Evolutionary conservation across 2,113 vertebrate genomes (phyloP), one percentile per base, ranked within the genome.

Genomic region (Ovibos moschatus): DNA sequence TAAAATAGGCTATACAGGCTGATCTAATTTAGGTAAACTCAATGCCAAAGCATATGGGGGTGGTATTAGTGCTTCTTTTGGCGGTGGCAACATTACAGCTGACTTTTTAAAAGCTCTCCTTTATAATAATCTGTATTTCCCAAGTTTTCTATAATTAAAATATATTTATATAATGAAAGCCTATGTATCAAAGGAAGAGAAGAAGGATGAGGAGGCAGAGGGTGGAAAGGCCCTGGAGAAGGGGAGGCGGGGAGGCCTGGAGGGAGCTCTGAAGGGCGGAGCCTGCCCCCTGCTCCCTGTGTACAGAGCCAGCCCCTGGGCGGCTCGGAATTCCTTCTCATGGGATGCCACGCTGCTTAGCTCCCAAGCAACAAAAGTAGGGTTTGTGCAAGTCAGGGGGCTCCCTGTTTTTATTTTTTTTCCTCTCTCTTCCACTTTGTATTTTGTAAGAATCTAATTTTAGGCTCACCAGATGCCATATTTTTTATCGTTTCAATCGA

Each of bases 381-480:
- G 78, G 27, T 83, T 51, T 62, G 47, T 90, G 84, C 94, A 95
- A 97, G 94, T 95, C 97, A 92, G 82, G 58, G 94, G 93, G 91
- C 87, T 96, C 91, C 91, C 78, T 50, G 87, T 87, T 97, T 98
- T 91, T 97, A 94, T 97, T 84, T 81, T 95, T 84, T 94, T 7
- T 9, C 82, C 76, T 45, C 89, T 47, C 93, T 93, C 89, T 96
- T 96, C 94, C 83, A 96, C 89, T 97, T 95, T 97, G 86, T 93
- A 81, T 97, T 97, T 95, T 93, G 89, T 89, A 94, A 86, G 94
- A 96, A 97, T 95, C 96, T 96, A 98, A 98, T 98, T 98, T 98
- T 97, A 97, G 89, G 87, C 84, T 87, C 95, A 96, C 95, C 95
- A 95, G 94, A 97, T 98, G 96, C 96, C 89, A 62, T 85, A 67